Percentiles rank a stretch among this genome's conserved stretches.
phyloP scores from a whole-genome alignment of 2,888 invertebrate genomes.

The Coenonympha arcania region DNA sequence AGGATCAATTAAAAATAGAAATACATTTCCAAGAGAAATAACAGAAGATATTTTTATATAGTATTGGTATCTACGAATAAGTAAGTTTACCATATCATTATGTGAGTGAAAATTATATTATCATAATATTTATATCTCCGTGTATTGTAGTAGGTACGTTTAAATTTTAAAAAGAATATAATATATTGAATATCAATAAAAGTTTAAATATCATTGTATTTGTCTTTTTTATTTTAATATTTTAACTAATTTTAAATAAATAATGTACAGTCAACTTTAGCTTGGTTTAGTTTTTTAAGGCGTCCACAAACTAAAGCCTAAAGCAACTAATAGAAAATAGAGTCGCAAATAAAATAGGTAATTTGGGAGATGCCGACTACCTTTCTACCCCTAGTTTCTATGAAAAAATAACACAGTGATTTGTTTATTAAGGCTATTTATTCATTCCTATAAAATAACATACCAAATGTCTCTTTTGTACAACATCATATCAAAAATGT shows the following conservation, averaged over 20 bases:
- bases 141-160: slow-evolving; percentile 21
- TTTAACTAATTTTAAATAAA: neutral
- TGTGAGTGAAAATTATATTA: slow-evolving; percentile 25
- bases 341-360: no score
- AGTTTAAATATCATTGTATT: slow-evolving; percentile 33
- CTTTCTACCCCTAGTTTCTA: neutral
- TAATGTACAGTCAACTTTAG: neutral
- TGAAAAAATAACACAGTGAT: slow-evolving; percentile 39
- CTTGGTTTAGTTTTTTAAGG: neutral
- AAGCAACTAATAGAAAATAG: no score
- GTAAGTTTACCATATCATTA: slow-evolving; percentile 49
- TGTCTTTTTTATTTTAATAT: neutral
- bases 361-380: no score
- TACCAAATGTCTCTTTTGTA: slow-evolving; percentile 76
- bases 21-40: neutral
- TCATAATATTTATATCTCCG: slow-evolving; percentile 24
- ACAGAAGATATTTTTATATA: neutral
- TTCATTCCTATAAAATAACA: slow-evolving; percentile 77
- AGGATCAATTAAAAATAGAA: neutral
- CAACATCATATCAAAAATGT: slow-evolving; percentile 76
- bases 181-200: slow-evolving; percentile 26
- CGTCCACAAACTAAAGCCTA: no score
- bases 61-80: slow-evolving; percentile 12
- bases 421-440: slow-evolving; percentile 73
- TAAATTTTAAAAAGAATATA: slow-evolving; percentile 25